These are phyloP conservation scores for Pocillopora grandis DNA, from an alignment of 92 coral and sea anemone species.

Conservation along the genomic window DNA sequence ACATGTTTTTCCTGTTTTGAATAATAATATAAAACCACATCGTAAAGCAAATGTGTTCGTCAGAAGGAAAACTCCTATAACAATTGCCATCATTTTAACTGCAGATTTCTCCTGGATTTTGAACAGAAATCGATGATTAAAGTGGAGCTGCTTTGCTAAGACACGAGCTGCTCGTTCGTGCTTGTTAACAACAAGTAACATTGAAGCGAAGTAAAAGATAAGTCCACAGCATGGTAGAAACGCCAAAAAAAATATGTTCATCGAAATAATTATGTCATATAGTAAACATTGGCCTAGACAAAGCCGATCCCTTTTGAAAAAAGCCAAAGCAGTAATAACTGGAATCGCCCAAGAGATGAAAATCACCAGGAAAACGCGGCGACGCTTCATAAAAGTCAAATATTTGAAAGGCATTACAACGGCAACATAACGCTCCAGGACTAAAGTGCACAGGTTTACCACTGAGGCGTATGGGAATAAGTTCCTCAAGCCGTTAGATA, in stretches of 20 bases:
- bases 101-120: conserved; percentile 6
- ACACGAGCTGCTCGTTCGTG: neutral
- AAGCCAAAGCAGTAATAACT: too few relatives aligned
- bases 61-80: conserved; percentile 5
- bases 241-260: too few relatives aligned
- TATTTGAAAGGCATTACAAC: conserved; percentile 15
- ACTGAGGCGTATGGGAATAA: neutral
- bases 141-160: conserved; percentile 5
- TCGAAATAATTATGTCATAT: neutral
- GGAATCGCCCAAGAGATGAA: neutral
- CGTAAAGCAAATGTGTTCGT: neutral
- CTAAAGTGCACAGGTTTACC: conserved; percentile 4
- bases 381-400: neutral
- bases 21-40: neutral
- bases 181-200: neutral
- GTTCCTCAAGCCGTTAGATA: too few relatives aligned
- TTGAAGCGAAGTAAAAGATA: too few relatives aligned
- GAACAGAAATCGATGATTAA: conserved; percentile 4
- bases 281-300: neutral
- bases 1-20: neutral
- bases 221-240: too few relatives aligned
- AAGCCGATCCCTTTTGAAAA: neutral
- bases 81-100: conserved; percentile 8
- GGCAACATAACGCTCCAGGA: conserved; percentile 7
- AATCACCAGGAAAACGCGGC: neutral